Evolutionary conservation across 2,888 invertebrate genomes (phyloP).

Genomic region (Drosophila aldrichi): DNA sequence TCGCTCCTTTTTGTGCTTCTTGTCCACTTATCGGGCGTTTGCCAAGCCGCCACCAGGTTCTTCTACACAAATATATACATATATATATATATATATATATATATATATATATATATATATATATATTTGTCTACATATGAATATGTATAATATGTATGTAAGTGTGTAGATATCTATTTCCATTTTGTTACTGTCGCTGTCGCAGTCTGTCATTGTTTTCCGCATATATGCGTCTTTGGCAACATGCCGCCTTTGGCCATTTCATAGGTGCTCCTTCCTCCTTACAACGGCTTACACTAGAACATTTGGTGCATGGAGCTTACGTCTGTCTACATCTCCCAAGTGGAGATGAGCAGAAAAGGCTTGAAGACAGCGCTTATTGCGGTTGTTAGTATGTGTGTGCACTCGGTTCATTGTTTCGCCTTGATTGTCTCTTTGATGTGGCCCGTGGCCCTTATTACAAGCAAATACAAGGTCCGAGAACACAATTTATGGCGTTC

Average conservation of each 20-base stretch:
- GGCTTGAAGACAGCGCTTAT: slow-evolving; percentile 5
- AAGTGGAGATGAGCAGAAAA: slow-evolving; percentile 11
- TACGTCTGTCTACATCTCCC: slow-evolving; percentile 4
- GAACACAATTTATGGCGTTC: slow-evolving; percentile 63
- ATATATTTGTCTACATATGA: not conserved
- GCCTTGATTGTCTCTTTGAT: slow-evolving; percentile 68
- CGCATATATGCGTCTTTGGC: slow-evolving; percentile 21
- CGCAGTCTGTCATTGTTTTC: slow-evolving; percentile 35
- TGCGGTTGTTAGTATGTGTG: not conserved
- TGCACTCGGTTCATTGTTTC: slow-evolving; percentile 54
- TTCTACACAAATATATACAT: not conserved
- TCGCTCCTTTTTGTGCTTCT: not conserved
- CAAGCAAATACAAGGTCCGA: slow-evolving; percentile 28
- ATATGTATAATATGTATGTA: not conserved
- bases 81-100: not conserved
- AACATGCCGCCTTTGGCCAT: slow-evolving; percentile 20
- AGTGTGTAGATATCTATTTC: slow-evolving; percentile 14
- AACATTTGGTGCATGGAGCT: slow-evolving; percentile 10
- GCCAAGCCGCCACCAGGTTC: not conserved
- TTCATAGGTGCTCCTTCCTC: slow-evolving; percentile 2
- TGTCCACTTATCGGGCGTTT: slow-evolving; percentile 5
- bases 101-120: not conserved
- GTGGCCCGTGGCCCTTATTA: slow-evolving; percentile 56
- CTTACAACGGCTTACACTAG: not conserved
- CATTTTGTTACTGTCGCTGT: slow-evolving; percentile 32